phyloP scores from a whole-genome alignment of 2,888 invertebrate genomes.

The Temnothorax unifasciatus region DNA sequence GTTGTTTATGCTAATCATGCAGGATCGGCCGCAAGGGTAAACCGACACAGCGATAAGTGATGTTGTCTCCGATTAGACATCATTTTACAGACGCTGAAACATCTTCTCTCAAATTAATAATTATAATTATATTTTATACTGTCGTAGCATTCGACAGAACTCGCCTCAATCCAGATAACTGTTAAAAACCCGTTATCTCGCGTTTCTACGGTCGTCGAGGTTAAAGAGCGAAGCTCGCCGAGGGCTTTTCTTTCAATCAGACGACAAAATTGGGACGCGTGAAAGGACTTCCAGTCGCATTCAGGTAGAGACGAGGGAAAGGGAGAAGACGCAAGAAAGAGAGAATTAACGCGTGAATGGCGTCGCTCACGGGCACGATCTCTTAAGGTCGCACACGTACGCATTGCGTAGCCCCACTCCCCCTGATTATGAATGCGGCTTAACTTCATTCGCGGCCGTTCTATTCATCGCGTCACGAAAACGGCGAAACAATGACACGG shows the following conservation, averaged over 20 bases:
- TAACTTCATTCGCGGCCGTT: conserved; percentile 73
- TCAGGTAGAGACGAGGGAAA: conserved; percentile 69
- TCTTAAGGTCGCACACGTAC: conserved; percentile 38
- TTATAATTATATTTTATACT: background rate
- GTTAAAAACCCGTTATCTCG: background rate
- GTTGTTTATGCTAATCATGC: conserved; percentile 20
- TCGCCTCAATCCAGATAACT: background rate
- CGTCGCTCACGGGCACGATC: conserved; percentile 53
- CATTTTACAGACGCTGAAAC: background rate
- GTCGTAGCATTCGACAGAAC: background rate
- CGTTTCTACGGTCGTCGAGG: background rate
- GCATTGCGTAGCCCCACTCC: conserved; percentile 2
- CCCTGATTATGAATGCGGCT: conserved; percentile 80
- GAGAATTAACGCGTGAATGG: conserved; percentile 82
- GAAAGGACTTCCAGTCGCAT: conserved; percentile 84
- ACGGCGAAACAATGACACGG: conserved; percentile 68
- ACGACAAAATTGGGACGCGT: conserved; percentile 79
- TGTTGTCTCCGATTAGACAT: background rate
- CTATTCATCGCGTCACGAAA: conserved; percentile 68
- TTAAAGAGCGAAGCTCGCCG: conserved; percentile 3
- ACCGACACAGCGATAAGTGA: background rate
- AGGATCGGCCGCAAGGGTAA: background rate
- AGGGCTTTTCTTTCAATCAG: conserved; percentile 59
- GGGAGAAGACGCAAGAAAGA: conserved; percentile 76
- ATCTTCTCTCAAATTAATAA: background rate